phyloP scores from a whole-genome alignment of 2,888 invertebrate species.

The Schrankia costaestrigalis region DNA sequence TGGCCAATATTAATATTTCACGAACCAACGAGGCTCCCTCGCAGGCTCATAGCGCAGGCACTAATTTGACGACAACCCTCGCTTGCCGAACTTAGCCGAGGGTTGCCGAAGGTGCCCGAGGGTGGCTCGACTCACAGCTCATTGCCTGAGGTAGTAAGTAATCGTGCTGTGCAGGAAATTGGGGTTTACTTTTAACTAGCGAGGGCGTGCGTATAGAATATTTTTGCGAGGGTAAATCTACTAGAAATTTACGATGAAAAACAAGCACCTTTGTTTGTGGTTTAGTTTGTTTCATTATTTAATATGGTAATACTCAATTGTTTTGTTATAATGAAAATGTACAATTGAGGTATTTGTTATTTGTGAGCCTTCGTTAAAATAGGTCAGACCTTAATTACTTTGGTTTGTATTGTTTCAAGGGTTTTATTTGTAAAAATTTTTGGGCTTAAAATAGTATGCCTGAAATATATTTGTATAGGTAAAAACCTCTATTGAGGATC shows the following conservation, averaged over 20 bases:
- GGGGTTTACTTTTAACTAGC: constrained; percentile 22
- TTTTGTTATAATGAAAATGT: no score
- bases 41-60: constrained; percentile 14
- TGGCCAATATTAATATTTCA: constrained; percentile 31
- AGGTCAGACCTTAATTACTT: no score
- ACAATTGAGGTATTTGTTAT: no score
- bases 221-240: constrained; percentile 6
- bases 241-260: constrained; percentile 7
- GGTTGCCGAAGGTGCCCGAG: constrained; percentile 16
- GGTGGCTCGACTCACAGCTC: constrained; percentile 26
- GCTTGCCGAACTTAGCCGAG: constrained; percentile 10
- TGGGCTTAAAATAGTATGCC: no score
- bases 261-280: constrained; percentile 2
- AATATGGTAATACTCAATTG: neutral
- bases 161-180: constrained; percentile 15
- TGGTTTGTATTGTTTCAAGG: no score
- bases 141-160: constrained; percentile 28
- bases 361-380: no score
- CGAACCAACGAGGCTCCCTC: constrained; percentile 18
- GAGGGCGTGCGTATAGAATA: constrained; percentile 15
- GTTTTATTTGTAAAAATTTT: no score
- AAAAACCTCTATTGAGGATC: no score
- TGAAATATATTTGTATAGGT: no score
- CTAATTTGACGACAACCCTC: constrained; percentile 35
- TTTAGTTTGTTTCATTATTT: neutral